Base-by-base conservation (phyloP, 92 coral and sea anemone species). In the Umimayanthus chanpuru region DNA sequence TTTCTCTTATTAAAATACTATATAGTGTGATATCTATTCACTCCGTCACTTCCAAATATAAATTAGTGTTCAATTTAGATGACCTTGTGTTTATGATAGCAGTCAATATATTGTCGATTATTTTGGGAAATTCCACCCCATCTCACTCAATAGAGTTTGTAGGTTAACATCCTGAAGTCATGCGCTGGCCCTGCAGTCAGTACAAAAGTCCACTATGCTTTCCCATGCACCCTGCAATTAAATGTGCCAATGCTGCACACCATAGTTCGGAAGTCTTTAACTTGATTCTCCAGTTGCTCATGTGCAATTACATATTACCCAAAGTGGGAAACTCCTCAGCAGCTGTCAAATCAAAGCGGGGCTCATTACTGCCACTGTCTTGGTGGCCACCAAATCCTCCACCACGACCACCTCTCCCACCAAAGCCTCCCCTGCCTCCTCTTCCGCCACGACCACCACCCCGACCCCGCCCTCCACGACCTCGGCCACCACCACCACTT, bases 311-410 rank as follows among this genome's bases (percentile, higher is more conserved):
- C 6, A 74, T 40, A 43, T 83, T 83, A 8, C 95, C 94, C 87
- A 97, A 91, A 53, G 99, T 92, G 11, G 99, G 99, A 87, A 97
- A 97, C 72, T 95, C 98, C 29, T 95, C 98, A n/a, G 88, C 87
- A 11, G 87, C 87, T 26, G 78, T 83, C 77, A 83, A 83, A 79
- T 93, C 94, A 80, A 97, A 94, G 77, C 88, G 94, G 73, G 96
- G 94, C 86, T 94, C 93, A 47, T 87, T 72, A 67, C 78, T 85
- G 64, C 74, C 88, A 50, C 72, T 76, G 38, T 84, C 91, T 30
- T 81, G 94, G 38, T 75, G 79, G 16, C 86, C 82, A 29, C 72
- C 79, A 68, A 89, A 82, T 74, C 88, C 86, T 25, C 93, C 92
- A 41, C 92, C 93, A 76, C 87, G 87, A 15, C 96, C 92, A 29